Evolutionary conservation across 2,888 invertebrate species (phyloP), one percentile per base, ranked within the genome.

Genomic region (Marasmarcha lunaedactyla): DNA sequence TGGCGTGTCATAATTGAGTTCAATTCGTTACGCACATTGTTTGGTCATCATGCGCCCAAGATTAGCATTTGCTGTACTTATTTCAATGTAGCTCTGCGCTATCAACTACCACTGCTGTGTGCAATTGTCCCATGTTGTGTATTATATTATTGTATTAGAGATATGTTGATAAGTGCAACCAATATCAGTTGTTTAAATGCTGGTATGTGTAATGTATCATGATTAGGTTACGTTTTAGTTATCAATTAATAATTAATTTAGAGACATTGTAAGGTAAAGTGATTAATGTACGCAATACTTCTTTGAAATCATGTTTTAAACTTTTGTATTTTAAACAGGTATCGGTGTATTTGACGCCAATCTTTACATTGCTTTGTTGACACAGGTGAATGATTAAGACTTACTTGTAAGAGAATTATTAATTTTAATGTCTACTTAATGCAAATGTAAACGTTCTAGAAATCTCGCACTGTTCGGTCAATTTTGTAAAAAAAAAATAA

Each of bases 381-480:
- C 69, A 73, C 78, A 78, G 73, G 77, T 77, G 78, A 72, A 73
- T 66, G 62, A 66, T 68, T 77, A 78, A 77, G 79, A 81, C 73
- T 79, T 77, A 83, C 72, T 68, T 78, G 71, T 81, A 81, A 83
- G 81, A 66, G 67, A 70, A 74, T 77, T 71, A 77, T 71, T 66
- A 71, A 78, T 73, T 73, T 77, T 71, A 78, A 78, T 81, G 78
- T 81, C 83, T 83, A 83, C 83, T 81, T 83, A 83, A 79, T 77
- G 79, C 83, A 81, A 83, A 76, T 81, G 79, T 81, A 81, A 81
- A 83, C 83, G 73, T 81, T 77, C 74, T 83, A 81, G 81, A 81
- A 83, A 83, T 83, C 81, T 83, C 83, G 83, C 83, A 83, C 83
- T 83, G 81, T 83, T 83, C 83, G 83, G 83, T 83, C 83, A 83